Base-by-base conservation (phyloP, 2,113 vertebrate species). In the Cheilinus undulatus region DNA sequence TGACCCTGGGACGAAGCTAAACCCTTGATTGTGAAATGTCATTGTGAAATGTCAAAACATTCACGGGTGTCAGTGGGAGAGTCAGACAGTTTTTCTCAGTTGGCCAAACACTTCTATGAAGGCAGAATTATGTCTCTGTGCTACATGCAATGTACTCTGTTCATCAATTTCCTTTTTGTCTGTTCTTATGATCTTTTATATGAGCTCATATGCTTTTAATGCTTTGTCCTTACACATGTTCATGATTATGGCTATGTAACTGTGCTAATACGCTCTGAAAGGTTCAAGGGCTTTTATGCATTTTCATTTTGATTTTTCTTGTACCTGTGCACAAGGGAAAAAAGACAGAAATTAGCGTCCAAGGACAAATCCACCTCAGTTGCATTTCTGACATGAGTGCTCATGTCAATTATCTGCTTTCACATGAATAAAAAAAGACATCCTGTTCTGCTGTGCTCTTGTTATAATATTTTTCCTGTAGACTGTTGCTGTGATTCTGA, bases 1-100 rank as follows among this genome's bases (percentile, higher is more conserved):
- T 50, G 34, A 56, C 34, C 49, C 8, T 0, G 3, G n/a, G 56
- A 43, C 53, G 49, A 62, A 58, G 22, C 45, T 59, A 12, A 74
- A 73, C 45, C 45, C 53, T 24, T 83, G 64, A 83, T 61, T 71
- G n/a, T 68, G 38, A 85, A 73, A 66, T 73, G 40, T 42, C 40
- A 42, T 57, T 71, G 27, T 68, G 22, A 85, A 73, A 66, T 73
- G 59, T 79, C 59, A 76, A 76, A 73, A 69, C 24, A 57, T 12
- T 36, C 49, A 36, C 8, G 17, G 9, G 30, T 43, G 50, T 71
- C 50, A 54, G 45, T 50, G 3, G 8, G 15, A 36, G 22, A 69
- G 34, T 65, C 23, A 60, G 26, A 28, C 7, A 36, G 49, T 34
- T 15, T 30, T 26, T 7, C 14, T 36, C 38, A 53, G 19, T 12